Conservation (phyloP, 2,888 invertebrate species). For the Caenorhabditis japonica region DNA sequence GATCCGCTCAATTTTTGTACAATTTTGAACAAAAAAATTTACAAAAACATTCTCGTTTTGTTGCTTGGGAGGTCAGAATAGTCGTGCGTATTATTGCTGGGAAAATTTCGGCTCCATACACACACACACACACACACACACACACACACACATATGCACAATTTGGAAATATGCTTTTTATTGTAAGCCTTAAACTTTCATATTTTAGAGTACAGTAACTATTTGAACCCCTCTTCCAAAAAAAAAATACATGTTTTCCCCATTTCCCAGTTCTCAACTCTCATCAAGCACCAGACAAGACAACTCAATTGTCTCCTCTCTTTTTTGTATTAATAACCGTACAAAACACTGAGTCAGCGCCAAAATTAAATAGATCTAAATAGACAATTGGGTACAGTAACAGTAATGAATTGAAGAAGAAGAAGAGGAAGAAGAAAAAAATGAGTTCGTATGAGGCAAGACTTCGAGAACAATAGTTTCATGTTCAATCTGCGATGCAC, state of each 20-base stretch:
- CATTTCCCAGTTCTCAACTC: neutral
- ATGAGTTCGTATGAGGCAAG: slow-evolving; percentile 41
- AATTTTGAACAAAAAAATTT: too few relatives aligned
- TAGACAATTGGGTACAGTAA: slow-evolving; percentile 21
- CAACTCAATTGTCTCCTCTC: too few relatives aligned
- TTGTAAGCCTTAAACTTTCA: too few relatives aligned
- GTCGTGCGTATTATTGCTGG: slow-evolving; percentile 25
- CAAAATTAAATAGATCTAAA: slow-evolving; percentile 40
- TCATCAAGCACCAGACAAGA: slow-evolving; percentile 24
- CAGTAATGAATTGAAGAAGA: slow-evolving; percentile 35
- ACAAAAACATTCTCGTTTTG: too few relatives aligned
- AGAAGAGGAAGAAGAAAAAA: neutral
- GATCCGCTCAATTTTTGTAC: too few relatives aligned
- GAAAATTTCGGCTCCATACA: slow-evolving; percentile 15
- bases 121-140: too few relatives aligned
- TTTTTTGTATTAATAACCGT: too few relatives aligned
- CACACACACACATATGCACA: too few relatives aligned
- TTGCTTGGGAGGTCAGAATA: slow-evolving; percentile 3
- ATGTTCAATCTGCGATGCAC: slow-evolving; percentile 28
- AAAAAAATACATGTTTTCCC: too few relatives aligned
- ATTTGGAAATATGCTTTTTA: too few relatives aligned
- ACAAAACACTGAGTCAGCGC: slow-evolving; percentile 42
- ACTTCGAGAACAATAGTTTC: slow-evolving; percentile 44
- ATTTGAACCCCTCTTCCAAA: too few relatives aligned
- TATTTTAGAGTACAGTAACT: too few relatives aligned